These are phyloP conservation scores for Glossophaga mutica DNA, from an alignment of 2,797 vertebrate genomes.

Conservation along the genomic window DNA sequence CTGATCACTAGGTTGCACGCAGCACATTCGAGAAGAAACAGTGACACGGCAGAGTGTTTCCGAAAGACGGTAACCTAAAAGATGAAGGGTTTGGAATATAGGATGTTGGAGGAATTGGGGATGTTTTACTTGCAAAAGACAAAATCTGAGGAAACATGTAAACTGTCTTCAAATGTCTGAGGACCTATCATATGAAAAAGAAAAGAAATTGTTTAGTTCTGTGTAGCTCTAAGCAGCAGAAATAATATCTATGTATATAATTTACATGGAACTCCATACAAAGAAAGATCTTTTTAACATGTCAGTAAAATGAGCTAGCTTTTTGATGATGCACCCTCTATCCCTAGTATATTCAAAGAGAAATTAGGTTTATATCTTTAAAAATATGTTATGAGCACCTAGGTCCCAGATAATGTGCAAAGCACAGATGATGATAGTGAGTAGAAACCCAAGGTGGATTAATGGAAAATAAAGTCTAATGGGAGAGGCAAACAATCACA, in stretches of 20 bases:
- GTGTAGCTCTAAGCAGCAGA: not conserved
- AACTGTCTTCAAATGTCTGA: constrained; percentile 20
- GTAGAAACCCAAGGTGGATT: not conserved
- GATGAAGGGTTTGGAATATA: not conserved
- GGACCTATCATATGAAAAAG: not conserved
- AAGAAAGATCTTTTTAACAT: not conserved
- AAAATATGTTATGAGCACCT: not conserved
- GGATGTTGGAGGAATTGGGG: not conserved
- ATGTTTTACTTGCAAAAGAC: not conserved
- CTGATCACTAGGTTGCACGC: not conserved
- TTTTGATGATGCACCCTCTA: not conserved
- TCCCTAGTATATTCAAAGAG: not conserved
- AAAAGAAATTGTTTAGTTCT: constrained; percentile 20
- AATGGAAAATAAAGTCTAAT: not conserved
- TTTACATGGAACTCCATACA: not conserved
- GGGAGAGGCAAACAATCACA: not conserved
- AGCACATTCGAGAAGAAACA: not conserved
- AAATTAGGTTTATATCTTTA: not conserved
- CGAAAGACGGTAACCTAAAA: not conserved
- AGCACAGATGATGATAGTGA: not conserved
- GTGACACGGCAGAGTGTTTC: not conserved
- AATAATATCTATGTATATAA: not conserved
- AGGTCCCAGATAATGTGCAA: not conserved
- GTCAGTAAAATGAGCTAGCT: not conserved
- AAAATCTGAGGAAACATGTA: not conserved